Conservation (phyloP, 2,113 vertebrate genomes). For the Planiliza haematocheilus region DNA sequence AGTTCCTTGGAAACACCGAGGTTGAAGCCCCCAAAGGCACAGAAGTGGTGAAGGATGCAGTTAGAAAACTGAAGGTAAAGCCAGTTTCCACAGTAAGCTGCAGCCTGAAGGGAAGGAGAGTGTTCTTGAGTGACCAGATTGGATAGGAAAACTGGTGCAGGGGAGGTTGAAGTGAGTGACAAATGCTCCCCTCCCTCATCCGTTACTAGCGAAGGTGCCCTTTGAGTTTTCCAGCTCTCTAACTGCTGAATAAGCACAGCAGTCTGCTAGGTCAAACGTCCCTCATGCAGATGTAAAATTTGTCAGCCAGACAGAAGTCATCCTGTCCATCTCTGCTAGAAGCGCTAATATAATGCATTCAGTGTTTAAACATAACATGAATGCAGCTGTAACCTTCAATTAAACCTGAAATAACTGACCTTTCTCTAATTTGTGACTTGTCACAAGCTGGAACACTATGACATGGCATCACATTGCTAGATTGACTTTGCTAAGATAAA, state of each 20-base stretch:
- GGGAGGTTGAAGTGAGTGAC: conserved; percentile 40
- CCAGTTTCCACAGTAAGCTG: conserved; percentile 5
- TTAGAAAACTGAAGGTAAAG: conserved; percentile 96
- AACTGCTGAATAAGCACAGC: conserved; percentile 45
- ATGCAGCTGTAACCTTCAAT: too few species aligned
- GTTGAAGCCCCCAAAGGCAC: conserved; percentile 98
- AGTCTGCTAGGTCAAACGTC: neutral
- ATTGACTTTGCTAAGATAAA: too few species aligned
- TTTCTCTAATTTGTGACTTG: too few species aligned
- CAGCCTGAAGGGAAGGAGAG: conserved; percentile 19
- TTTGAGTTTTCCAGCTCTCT: conserved; percentile 43
- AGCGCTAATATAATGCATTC: too few species aligned
- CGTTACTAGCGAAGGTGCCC: conserved; percentile 64
- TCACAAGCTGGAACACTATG: too few species aligned
- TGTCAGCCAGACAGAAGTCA: too few species aligned
- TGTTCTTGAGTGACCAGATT: conserved; percentile 21
- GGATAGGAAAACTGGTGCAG: conserved; percentile 16
- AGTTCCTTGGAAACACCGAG: conserved; percentile 98
- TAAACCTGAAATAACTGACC: too few species aligned
- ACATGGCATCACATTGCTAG: too few species aligned
- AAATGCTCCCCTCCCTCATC: conserved; percentile 34
- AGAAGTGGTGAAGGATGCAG: conserved; percentile 96
- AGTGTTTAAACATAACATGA: too few species aligned
- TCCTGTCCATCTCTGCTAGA: too few species aligned
- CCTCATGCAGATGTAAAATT: neutral